These are phyloP conservation scores for Tylochromis polylepis DNA, from an alignment of 2,113 vertebrate genomes.

Conservation along the genomic window DNA sequence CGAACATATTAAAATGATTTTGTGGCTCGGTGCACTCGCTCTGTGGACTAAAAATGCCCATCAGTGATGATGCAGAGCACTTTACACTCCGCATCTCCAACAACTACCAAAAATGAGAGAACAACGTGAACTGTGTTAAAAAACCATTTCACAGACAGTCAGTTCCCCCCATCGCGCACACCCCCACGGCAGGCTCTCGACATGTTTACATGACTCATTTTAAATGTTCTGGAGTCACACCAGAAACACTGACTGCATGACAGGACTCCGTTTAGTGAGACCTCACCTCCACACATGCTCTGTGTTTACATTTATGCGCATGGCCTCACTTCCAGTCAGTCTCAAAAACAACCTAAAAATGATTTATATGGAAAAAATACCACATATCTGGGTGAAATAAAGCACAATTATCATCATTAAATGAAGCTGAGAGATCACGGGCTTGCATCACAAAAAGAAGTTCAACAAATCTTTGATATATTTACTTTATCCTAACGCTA, in stretches of 20 bases:
- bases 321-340: not conserved
- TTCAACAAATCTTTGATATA: not conserved
- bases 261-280: not conserved
- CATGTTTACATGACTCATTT: not conserved
- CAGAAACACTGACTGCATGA: not conserved
- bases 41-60: not conserved
- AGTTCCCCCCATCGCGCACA: not conserved
- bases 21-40: not conserved
- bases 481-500: not conserved
- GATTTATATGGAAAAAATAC: not conserved
- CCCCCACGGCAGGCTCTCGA: accelerated
- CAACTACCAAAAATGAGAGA: not conserved
- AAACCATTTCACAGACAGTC: not conserved
- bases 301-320: not conserved
- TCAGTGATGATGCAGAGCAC: accelerated
- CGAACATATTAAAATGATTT: not conserved
- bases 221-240: not conserved
- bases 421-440: not conserved
- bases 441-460: not conserved
- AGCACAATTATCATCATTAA: not conserved
- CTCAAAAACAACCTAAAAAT: not conserved
- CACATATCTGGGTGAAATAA: not conserved
- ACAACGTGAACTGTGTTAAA: not conserved
- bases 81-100: not conserved
- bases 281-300: not conserved